Percentiles rank a stretch among this genome's conserved stretches.
Evolutionary conservation across 2,113 vertebrate genomes (phyloP).

Genomic region (Syngnathus typhle): DNA sequence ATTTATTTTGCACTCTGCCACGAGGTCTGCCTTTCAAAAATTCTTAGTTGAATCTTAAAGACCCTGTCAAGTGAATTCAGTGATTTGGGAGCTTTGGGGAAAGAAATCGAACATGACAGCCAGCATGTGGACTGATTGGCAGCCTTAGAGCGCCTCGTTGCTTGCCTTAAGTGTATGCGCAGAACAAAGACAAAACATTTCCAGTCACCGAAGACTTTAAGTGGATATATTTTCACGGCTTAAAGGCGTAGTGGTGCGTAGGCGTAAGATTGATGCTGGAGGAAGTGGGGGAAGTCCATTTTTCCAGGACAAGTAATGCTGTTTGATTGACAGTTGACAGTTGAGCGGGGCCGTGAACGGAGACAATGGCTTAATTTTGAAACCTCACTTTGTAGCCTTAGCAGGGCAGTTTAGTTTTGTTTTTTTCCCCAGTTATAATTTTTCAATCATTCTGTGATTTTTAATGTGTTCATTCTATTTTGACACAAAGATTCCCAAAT

Average conservation of each 20-base stretch:
- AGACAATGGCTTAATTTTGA: not conserved
- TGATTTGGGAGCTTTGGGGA: too few species aligned
- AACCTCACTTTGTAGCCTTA: not conserved
- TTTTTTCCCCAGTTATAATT: not conserved
- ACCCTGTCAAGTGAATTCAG: too few species aligned
- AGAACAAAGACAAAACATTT: not conserved
- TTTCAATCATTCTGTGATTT: too few species aligned
- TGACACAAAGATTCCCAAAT: too few species aligned
- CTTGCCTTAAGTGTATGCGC: too few species aligned
- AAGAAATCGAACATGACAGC: not conserved
- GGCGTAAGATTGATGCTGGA: not conserved
- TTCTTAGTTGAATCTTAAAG: too few species aligned
- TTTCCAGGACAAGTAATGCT: not conserved
- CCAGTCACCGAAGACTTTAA: not conserved
- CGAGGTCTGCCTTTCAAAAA: too few species aligned
- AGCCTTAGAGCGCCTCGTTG: not conserved
- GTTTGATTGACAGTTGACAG: not conserved
- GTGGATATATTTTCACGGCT: not conserved
- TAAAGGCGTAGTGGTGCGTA: not conserved
- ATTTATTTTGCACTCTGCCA: too few species aligned
- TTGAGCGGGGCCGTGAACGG: not conserved
- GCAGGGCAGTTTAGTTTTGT: not conserved
- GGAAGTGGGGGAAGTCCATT: not conserved
- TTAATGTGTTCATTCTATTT: too few species aligned
- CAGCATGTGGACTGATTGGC: not conserved